Evolutionary conservation across 2,797 vertebrate genomes (phyloP).

Genomic region (Enteromius unitaeniatus): DNA sequence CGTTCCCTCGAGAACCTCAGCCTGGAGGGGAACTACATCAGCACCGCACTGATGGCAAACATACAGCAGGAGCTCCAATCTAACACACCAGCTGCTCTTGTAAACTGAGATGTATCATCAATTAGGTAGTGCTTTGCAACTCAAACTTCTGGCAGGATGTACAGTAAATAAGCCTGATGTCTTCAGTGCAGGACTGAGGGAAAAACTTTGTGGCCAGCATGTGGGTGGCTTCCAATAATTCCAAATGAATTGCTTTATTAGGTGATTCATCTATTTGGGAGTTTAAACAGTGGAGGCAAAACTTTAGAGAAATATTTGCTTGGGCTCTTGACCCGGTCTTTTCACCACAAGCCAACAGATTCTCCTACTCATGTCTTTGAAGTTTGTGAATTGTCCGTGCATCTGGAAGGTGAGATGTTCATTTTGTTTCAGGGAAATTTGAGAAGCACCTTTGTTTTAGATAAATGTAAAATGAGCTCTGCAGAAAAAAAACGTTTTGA

Average conservation of each 20-base stretch:
- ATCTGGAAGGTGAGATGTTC: conserved; percentile 29
- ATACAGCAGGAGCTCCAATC: conserved; percentile 74
- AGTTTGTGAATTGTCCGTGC: conserved; percentile 31
- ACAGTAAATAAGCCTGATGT: conserved; percentile 2
- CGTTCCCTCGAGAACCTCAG: conserved; percentile 74
- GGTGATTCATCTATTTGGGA: conserved; percentile 46
- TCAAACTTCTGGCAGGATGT: neutral
- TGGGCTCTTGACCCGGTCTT: conserved; percentile 46
- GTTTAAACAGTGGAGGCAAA: conserved; percentile 47
- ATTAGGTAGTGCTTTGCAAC: neutral
- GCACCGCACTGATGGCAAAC: conserved; percentile 71
- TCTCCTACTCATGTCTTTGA: conserved; percentile 42
- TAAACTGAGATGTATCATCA: conserved; percentile 26
- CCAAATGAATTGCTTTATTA: conserved; percentile 46
- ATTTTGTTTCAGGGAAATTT: conserved; percentile 21
- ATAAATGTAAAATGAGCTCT: neutral
- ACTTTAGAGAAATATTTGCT: conserved; percentile 54
- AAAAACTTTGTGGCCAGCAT: conserved; percentile 20
- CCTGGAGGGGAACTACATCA: conserved; percentile 79
- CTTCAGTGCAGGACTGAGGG: neutral
- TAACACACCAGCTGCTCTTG: conserved; percentile 49
- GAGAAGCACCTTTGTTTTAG: conserved; percentile 7
- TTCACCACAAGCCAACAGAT: conserved; percentile 31
- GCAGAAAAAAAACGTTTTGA: neutral
- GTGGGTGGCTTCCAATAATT: conserved; percentile 31